Percentiles rank a stretch among this genome's conserved stretches.
Evolutionary conservation across 2,888 invertebrate genomes (phyloP).

Genomic region (Rhyacophila evoluta): DNA sequence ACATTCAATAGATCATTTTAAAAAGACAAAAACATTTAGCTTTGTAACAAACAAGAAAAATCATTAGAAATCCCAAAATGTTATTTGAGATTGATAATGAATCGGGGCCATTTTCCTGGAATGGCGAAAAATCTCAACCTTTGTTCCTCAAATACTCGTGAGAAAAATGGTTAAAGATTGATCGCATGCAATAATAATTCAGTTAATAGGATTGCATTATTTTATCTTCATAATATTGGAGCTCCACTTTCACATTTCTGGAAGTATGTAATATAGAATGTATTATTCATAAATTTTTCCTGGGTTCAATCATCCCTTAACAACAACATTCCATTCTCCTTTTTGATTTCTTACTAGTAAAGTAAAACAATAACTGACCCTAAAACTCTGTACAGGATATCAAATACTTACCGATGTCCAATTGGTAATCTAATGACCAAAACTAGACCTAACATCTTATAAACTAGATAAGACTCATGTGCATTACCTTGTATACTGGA

Average conservation of each 20-base stretch:
- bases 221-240: constrained; percentile 16
- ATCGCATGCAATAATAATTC: background rate
- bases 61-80: background rate
- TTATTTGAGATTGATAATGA: background rate
- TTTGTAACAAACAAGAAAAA: background rate
- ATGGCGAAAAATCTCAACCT: background rate
- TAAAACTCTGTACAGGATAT: background rate
- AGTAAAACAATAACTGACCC: background rate
- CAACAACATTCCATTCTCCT: background rate
- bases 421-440: constrained; percentile 21
- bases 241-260: constrained; percentile 27
- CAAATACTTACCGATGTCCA: constrained; percentile 7
- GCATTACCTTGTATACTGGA: background rate
- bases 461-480: background rate
- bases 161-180: background rate
- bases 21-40: no score
- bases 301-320: background rate
- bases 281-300: constrained; percentile 33
- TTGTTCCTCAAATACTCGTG: background rate
- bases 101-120: background rate
- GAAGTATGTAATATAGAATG: constrained; percentile 25
- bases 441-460: constrained; percentile 1
- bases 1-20: no score
- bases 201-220: background rate
- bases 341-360: background rate